Conservation (phyloP, 2,797 vertebrate genomes). For the Spheniscus humboldti region DNA sequence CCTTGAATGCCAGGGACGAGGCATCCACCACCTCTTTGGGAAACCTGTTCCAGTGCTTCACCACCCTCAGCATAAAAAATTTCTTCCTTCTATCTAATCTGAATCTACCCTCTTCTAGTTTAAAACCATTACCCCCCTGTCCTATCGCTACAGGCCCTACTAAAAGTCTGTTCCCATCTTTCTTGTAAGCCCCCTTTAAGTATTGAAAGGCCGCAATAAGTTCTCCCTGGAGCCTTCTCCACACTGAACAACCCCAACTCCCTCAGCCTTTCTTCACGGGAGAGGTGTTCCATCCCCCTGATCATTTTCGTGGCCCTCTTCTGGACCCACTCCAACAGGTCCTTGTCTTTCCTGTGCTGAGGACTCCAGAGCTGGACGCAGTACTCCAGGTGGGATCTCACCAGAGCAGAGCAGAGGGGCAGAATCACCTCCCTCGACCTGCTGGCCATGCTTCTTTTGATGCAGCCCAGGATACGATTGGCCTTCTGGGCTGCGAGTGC, state of each 20-base stretch:
- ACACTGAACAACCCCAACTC: not conserved
- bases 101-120: no score
- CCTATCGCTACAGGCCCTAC: no score
- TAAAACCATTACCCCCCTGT: no score
- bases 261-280: not conserved
- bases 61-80: fast-evolving
- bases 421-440: not conserved
- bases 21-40: not conserved
- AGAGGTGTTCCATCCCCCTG: not conserved
- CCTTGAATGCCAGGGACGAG: not conserved
- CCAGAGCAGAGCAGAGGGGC: not conserved
- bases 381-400: not conserved
- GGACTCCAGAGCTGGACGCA: not conserved
- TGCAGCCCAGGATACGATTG: fast-evolving
- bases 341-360: not conserved
- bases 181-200: not conserved
- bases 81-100: no score
- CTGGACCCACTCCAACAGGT: fast-evolving
- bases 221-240: not conserved
- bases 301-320: not conserved
- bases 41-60: not conserved
- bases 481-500: fast-evolving
- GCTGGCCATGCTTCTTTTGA: fast-evolving
- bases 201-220: fast-evolving
- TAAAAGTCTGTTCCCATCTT: no score